Evolutionary conservation across 2,888 invertebrate genomes (phyloP).

Genomic region (Dinocampus coccinellae): DNA sequence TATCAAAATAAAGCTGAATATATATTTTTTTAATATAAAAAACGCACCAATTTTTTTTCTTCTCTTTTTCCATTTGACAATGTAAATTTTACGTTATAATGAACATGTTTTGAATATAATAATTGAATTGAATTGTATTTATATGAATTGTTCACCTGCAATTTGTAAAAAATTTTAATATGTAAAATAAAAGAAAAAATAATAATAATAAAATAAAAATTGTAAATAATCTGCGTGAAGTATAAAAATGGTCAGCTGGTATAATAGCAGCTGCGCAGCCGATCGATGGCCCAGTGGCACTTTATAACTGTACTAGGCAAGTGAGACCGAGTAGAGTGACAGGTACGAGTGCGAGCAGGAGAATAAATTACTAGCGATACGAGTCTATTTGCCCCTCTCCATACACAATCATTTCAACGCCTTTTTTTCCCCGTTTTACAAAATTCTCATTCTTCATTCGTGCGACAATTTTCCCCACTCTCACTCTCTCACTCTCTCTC

Average conservation of each 20-base stretch:
- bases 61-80: no score
- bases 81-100: no score
- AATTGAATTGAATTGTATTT: neutral
- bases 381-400: neutral
- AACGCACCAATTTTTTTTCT: neutral
- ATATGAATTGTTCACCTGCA: no score
- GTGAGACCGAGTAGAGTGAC: neutral
- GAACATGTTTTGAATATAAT: neutral
- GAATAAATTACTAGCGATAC: no score
- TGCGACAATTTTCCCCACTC: neutral
- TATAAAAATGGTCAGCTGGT: conserved; percentile 56
- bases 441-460: conserved; percentile 4
- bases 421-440: neutral
- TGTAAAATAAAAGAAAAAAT: neutral
- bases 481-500: no score
- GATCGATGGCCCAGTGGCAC: conserved; percentile 65
- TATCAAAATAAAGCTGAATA: no score
- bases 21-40: neutral
- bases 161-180: neutral
- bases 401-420: neutral
- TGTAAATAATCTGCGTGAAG: conserved; percentile 49
- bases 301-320: conserved; percentile 38
- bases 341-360: no score
- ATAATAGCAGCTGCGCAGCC: conserved; percentile 56
- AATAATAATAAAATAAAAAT: no score